phyloP scores from a whole-genome alignment of 2,113 vertebrate species.

The Pygoscelis antarcticus region DNA sequence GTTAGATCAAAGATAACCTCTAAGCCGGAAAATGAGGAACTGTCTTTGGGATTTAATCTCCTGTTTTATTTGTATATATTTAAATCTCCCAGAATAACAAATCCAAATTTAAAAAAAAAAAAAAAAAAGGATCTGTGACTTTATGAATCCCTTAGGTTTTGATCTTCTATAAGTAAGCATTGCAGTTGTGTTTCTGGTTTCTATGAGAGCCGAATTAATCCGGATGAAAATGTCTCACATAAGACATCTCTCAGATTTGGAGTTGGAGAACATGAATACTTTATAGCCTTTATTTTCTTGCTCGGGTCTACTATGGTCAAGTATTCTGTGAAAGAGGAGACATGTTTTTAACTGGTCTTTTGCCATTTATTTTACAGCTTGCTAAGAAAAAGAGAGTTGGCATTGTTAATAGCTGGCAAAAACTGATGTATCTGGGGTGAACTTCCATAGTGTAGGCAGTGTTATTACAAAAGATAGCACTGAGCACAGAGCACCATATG shows the following conservation, averaged over 20 bases:
- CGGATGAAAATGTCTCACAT: not conserved
- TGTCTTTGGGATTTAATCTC: not conserved
- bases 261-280: not conserved
- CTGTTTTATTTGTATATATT: not conserved
- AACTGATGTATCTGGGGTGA: slow-evolving; percentile 11
- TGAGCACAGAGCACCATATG: slow-evolving; percentile 1
- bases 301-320: not conserved
- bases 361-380: not conserved
- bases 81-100: not conserved
- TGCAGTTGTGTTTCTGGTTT: not conserved
- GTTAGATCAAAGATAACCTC: not conserved
- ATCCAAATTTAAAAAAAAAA: not conserved
- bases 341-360: not conserved
- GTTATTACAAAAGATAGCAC: not conserved
- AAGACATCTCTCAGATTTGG: not conserved
- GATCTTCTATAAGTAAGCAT: not conserved
- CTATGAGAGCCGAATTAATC: not conserved
- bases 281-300: not conserved
- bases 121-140: not conserved
- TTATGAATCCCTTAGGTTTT: not conserved
- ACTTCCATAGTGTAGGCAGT: not conserved
- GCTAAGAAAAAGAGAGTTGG: not conserved
- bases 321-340: not conserved
- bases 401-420: slow-evolving; percentile 36
- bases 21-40: not conserved